These are phyloP conservation scores for Mormyrops boulengeri DNA, from an alignment of 2,797 vertebrate genomes.

Conservation along the genomic window DNA sequence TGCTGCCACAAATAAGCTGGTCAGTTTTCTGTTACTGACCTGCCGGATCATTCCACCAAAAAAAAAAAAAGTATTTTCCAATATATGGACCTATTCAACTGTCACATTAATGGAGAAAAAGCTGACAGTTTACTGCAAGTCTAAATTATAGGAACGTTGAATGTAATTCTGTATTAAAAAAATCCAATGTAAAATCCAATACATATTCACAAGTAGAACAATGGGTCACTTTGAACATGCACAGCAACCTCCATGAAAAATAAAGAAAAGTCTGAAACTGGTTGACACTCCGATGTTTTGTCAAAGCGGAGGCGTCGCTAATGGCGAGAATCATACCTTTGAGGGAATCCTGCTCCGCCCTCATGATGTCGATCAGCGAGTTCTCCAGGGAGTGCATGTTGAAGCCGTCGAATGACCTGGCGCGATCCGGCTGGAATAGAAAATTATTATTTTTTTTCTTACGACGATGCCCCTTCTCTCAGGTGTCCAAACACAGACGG, in stretches of 20 bases:
- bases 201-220: neutral
- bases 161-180: neutral
- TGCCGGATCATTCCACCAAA: neutral
- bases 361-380: conserved; percentile 99
- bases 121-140: neutral
- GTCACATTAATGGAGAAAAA: neutral
- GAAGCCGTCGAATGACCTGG: conserved; percentile 85
- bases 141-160: neutral
- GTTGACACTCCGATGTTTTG: neutral
- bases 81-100: neutral
- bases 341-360: conserved; percentile 96
- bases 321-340: conserved; percentile 73
- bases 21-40: neutral
- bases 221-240: neutral
- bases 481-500: neutral
- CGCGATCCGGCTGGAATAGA: conserved; percentile 74
- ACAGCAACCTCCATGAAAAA: neutral
- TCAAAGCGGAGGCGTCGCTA: neutral
- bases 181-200: neutral
- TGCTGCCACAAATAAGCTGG: neutral
- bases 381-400: conserved; percentile 98
- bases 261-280: neutral
- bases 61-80: neutral
- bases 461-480: neutral
- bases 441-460: conserved; percentile 8